Conservation (phyloP, 2,797 vertebrate species). For the Salmo trutta region DNA sequence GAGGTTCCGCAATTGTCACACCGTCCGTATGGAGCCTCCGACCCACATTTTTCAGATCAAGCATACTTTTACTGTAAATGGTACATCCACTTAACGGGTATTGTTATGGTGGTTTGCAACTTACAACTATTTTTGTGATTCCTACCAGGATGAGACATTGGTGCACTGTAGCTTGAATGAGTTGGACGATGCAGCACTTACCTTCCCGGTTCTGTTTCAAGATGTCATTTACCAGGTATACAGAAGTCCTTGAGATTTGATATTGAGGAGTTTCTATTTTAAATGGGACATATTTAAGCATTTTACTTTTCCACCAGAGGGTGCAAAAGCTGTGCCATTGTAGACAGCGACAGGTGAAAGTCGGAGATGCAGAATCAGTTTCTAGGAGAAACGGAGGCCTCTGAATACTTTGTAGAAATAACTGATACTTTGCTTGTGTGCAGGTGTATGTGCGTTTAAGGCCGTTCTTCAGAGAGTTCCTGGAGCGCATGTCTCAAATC, state of each 20-base stretch:
- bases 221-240: conserved; percentile 98
- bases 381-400: not conserved
- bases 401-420: not conserved
- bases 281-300: not conserved
- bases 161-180: conserved; percentile 99
- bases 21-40: too few relatives aligned
- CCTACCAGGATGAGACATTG: conserved; percentile 90
- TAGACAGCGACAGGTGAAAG: not conserved
- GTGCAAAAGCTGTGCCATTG: not conserved
- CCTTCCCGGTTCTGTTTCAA: conserved; percentile 98
- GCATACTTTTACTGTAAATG: not conserved
- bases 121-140: not conserved
- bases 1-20: too few relatives aligned
- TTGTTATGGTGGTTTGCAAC: not conserved
- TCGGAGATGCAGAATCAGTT: too few relatives aligned
- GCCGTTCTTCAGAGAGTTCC: conserved; percentile 97
- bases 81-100: not conserved
- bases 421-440: not conserved
- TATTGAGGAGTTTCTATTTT: not conserved
- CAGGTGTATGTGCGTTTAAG: conserved; percentile 97
- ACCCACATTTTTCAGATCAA: too few relatives aligned
- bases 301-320: not conserved
- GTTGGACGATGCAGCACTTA: conserved; percentile 96
- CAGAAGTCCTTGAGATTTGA: not conserved
- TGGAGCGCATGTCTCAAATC: conserved; percentile 98